These are phyloP conservation scores for Poecilobothrus nobilitatus DNA, from an alignment of 2,888 invertebrate species.

Conservation along the genomic window DNA sequence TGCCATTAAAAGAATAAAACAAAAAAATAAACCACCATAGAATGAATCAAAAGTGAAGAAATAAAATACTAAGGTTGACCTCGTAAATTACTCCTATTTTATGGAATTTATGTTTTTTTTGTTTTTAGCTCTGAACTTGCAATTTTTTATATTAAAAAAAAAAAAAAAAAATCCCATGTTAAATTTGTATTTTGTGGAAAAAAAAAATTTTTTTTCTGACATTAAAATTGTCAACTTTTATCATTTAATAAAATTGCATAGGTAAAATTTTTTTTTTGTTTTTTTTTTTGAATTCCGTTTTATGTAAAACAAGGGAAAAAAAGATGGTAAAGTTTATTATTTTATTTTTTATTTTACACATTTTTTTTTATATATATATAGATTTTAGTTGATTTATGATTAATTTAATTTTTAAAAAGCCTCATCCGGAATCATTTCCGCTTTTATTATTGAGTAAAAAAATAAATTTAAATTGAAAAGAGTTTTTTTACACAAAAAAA, in stretches of 20 bases:
- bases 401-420: not conserved
- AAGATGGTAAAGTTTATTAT: too few relatives aligned
- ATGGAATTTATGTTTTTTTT: not conserved
- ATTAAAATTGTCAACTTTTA: not conserved
- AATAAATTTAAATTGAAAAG: not conserved
- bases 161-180: too few relatives aligned
- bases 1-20: too few relatives aligned
- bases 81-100: not conserved
- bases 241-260: not conserved
- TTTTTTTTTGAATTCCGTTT: not conserved
- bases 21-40: too few relatives aligned
- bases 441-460: not conserved
- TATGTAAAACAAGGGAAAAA: not conserved
- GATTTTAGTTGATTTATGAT: not conserved
- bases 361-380: not conserved
- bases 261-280: too few relatives aligned
- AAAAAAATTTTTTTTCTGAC: not conserved
- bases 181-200: too few relatives aligned
- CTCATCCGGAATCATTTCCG: not conserved
- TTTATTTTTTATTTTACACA: too few relatives aligned
- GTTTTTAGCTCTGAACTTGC: not conserved
- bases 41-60: too few relatives aligned
- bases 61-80: not conserved
- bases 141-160: not conserved
- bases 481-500: too few relatives aligned